Base-by-base conservation (phyloP, 2,797 vertebrate species). In the Cygnus olor region DNA sequence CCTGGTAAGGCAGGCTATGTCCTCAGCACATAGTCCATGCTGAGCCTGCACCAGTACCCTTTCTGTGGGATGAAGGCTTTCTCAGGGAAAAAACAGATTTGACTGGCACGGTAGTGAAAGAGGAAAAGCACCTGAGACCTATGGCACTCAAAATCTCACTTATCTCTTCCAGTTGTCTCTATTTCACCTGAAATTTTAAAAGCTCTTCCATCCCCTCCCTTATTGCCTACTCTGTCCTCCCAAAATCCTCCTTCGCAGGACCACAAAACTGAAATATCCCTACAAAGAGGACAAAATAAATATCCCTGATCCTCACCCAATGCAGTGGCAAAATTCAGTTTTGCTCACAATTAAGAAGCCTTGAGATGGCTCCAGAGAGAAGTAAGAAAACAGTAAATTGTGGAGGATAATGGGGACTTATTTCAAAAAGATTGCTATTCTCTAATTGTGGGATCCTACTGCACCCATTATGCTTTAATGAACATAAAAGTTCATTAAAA, bases 351-450 rank as follows among this genome's bases (percentile, higher is more conserved):
- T 30, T 72, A 17, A 70, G 71, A 85, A 92, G 36, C 10, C 6
- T 13, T 20, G 27, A 66, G 24, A 2, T 64, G 24, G 11, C 12
- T 25, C 28, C 56, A 3, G n/a, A 4, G 3, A 79, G 42, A 86
- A 76, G 22, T 5, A 61, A 28, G 15, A 87, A 11, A 88, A n/a
- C 4, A 71, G 36, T 84, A 47, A 11, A 63, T 8, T 21, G 3
- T 15, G 17, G 5, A 3, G 4, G 9, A 74, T 8, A 3, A 89
- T 9, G 3, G 1, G 4, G 3, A 71, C 12, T 17, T 61, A 12
- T 51, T 85, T 71, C 64, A 38, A 13, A 7, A n/a, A 36, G 61
- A 24, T 69, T 60, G 4, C 16, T 60, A 64, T 34, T 84, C 20
- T 70, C 6, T 45, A 80, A 73, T 71, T 20, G 64, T 10, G 53